Percentiles rank a stretch among this genome's conserved stretches.
These are phyloP conservation scores for Andricus quercusramuli DNA, from an alignment of 2,888 invertebrate genomes.

Conservation along the genomic window DNA sequence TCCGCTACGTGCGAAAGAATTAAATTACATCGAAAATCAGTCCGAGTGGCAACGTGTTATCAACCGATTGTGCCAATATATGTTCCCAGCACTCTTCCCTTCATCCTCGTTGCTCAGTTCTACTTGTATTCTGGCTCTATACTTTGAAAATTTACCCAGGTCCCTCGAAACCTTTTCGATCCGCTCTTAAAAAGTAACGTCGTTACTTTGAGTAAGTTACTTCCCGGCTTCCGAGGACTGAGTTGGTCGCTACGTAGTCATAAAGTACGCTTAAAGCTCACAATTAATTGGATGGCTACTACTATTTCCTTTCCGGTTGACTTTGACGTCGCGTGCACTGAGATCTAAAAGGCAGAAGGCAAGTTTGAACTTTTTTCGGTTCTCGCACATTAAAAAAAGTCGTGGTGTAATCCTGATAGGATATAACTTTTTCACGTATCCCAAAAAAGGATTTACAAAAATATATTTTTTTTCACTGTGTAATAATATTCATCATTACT, in stretches of 20 bases:
- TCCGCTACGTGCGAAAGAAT: not conserved
- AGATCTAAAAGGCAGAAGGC: too few species aligned
- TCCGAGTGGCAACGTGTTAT: constrained; percentile 55
- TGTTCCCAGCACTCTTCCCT: constrained; percentile 17
- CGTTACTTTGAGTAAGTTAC: constrained; percentile 24
- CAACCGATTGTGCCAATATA: constrained; percentile 64
- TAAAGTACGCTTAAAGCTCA: constrained; percentile 7
- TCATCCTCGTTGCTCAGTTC: not conserved
- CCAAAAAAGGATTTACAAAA: too few species aligned
- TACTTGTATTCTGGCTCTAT: constrained; percentile 3
- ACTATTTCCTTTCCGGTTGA: not conserved
- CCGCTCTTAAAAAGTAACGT: constrained; percentile 28
- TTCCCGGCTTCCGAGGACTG: not conserved
- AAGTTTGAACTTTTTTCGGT: too few species aligned
- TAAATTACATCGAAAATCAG: constrained; percentile 29
- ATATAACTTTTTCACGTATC: too few species aligned
- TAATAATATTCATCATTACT: too few species aligned
- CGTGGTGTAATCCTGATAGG: too few species aligned
- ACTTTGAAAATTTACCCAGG: constrained; percentile 5
- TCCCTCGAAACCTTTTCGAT: constrained; percentile 22
- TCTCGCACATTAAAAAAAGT: too few species aligned
- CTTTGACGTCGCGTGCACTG: not conserved
- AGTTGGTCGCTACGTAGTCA: not conserved
- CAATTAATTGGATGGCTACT: constrained; percentile 19
- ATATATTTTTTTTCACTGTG: too few species aligned